Conservation (phyloP, 92 coral and sea anemone species). For the Meandrina meandrites region DNA sequence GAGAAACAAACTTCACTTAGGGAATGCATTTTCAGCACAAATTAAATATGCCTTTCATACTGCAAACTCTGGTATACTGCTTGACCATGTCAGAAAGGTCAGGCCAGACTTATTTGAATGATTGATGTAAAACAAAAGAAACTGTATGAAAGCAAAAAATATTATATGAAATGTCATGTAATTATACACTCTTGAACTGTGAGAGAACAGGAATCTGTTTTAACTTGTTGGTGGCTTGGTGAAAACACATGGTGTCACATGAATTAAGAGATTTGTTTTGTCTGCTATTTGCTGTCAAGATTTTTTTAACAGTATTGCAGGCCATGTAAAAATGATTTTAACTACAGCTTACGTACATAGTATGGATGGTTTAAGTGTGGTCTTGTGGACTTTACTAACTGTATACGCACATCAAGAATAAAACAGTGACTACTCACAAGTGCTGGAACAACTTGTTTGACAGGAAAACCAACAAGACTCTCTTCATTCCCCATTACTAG, state of each 20-base stretch:
- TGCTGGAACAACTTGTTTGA: conserved; percentile 98
- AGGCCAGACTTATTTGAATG: no score
- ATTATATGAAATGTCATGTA: no score
- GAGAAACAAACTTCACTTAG: background rate
- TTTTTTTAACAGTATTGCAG: no score
- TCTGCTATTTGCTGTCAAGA: background rate
- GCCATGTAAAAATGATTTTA: background rate
- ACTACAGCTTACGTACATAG: background rate
- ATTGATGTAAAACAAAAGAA: no score
- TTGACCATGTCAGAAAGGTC: no score
- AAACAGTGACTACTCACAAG: conserved; percentile 65
- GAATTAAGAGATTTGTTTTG: no score
- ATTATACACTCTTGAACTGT: no score
- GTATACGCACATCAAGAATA: background rate
- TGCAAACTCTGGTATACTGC: no score
- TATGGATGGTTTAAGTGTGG: background rate
- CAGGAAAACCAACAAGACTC: conserved; percentile 97
- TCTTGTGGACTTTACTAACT: background rate
- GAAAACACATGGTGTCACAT: background rate
- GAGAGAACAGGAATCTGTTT: background rate
- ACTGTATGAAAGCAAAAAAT: no score
- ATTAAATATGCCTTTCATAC: no score
- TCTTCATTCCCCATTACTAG: conserved; percentile 99
- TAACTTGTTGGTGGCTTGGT: background rate
- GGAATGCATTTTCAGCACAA: background rate